phyloP scores from a whole-genome alignment of 64 coral and sea anemone genomes.

The Anthopleura sola region DNA sequence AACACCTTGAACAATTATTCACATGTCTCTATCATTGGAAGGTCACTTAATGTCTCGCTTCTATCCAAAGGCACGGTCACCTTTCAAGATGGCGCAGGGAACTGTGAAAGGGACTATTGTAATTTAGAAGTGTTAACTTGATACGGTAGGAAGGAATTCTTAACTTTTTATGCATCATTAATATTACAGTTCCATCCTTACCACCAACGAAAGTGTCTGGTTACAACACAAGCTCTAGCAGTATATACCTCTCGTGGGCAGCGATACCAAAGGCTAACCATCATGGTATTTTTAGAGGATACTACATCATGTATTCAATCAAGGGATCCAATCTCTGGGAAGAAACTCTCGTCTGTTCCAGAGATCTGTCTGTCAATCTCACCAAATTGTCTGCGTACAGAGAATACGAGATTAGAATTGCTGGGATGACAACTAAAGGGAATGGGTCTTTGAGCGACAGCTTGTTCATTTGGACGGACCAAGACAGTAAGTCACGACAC shows the following conservation, averaged over 20 bases:
- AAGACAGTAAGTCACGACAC: conserved; percentile 24
- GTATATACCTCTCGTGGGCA: not conserved
- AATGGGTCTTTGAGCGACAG: not conserved
- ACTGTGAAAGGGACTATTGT: too few species aligned
- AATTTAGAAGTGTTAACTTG: too few species aligned
- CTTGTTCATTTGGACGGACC: conserved; percentile 8
- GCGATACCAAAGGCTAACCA: not conserved
- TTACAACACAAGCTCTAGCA: conserved; percentile 11
- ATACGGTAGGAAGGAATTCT: too few species aligned
- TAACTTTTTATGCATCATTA: too few species aligned
- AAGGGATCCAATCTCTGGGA: not conserved
- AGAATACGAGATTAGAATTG: not conserved
- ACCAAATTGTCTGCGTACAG: not conserved
- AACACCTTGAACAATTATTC: too few species aligned
- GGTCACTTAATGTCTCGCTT: too few species aligned
- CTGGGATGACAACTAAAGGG: not conserved
- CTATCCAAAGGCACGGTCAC: too few species aligned
- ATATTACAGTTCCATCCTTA: conserved; percentile 2
- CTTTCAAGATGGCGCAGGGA: too few species aligned
- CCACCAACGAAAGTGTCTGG: not conserved
- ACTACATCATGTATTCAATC: not conserved
- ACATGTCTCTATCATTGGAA: too few species aligned
- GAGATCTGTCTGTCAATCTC: not conserved
- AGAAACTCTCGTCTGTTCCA: not conserved
- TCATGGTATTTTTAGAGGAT: conserved; percentile 5